Conservation (phyloP, 1,140 invertebrate species). For the Aradophagus sp. region DNA sequence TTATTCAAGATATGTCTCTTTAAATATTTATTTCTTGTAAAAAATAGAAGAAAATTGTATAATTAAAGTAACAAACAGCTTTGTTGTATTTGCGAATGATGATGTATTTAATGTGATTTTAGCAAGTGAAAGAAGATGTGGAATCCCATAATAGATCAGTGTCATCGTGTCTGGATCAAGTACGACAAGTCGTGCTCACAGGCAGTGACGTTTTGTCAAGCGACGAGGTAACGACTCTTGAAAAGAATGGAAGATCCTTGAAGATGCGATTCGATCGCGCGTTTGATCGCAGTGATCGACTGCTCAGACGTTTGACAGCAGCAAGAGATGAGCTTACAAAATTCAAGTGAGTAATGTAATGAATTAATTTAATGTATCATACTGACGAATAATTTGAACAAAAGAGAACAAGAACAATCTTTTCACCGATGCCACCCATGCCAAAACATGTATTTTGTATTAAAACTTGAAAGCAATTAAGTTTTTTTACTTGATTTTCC, state of each 20-base stretch:
- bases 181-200: slow-evolving; percentile 91
- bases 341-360: slow-evolving; percentile 78
- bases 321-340: slow-evolving; percentile 92
- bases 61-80: too few species aligned
- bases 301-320: slow-evolving; percentile 84
- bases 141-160: slow-evolving; percentile 90
- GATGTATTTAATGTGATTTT: slow-evolving; percentile 60
- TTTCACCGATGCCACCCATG: too few species aligned
- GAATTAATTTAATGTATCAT: too few species aligned
- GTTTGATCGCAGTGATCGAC: slow-evolving; percentile 84
- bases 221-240: slow-evolving; percentile 89
- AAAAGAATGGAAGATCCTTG: slow-evolving; percentile 87
- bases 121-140: slow-evolving; percentile 94
- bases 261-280: slow-evolving; percentile 90
- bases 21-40: too few species aligned
- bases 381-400: too few species aligned
- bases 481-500: slow-evolving; percentile 7
- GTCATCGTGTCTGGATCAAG: slow-evolving; percentile 91
- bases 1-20: too few species aligned
- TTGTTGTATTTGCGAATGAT: too few species aligned
- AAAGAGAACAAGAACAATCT: too few species aligned
- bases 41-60: too few species aligned
- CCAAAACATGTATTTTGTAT: too few species aligned
- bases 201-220: slow-evolving; percentile 91
- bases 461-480: too few species aligned